Conservation (phyloP, 2,113 vertebrate genomes). For the Ctenomys sociabilis region DNA sequence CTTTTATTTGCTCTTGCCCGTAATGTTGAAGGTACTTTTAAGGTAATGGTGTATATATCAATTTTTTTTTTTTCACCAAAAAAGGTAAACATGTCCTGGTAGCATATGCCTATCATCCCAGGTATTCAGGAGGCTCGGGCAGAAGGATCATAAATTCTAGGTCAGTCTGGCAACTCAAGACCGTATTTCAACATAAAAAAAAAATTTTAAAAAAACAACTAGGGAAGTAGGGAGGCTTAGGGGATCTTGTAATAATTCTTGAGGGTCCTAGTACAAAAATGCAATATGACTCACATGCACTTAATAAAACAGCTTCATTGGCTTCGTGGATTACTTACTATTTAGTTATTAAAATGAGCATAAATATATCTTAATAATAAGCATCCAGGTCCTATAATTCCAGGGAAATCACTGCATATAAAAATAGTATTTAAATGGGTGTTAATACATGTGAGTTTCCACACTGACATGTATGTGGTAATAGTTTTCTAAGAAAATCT, state of each 20-base stretch:
- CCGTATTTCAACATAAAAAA: neutral
- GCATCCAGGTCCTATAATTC: neutral
- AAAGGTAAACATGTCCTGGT: neutral
- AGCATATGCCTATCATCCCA: neutral
- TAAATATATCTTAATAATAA: constrained; percentile 39
- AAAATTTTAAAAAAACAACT: neutral
- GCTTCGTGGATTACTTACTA: neutral
- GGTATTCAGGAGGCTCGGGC: neutral
- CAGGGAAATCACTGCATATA: neutral
- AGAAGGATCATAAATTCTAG: neutral
- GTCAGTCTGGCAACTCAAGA: neutral
- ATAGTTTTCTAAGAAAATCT: neutral
- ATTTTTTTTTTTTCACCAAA: neutral
- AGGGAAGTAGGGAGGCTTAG: neutral
- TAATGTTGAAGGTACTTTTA: neutral
- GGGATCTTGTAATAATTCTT: neutral
- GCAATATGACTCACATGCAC: neutral
- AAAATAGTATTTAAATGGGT: neutral
- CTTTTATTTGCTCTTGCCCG: neutral
- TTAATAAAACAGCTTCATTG: neutral
- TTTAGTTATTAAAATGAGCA: neutral
- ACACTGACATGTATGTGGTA: neutral
- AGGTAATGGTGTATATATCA: neutral
- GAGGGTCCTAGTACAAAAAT: neutral
- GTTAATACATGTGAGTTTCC: neutral